Evolutionary conservation across 2,113 vertebrate genomes (phyloP).

Genomic region (Monopterus albus): DNA sequence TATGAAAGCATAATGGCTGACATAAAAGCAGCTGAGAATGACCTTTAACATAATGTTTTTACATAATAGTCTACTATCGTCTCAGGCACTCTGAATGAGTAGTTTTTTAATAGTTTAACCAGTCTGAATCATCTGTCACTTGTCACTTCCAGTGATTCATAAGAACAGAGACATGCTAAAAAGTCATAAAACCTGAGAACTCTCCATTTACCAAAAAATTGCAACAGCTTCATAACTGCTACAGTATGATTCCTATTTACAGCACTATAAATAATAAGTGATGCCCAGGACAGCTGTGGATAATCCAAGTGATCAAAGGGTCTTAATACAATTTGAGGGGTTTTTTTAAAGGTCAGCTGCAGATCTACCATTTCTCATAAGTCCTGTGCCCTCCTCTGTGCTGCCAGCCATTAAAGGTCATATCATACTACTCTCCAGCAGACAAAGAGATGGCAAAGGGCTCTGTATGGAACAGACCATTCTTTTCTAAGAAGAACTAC

Average conservation of each 20-base stretch:
- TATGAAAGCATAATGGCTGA: constrained; percentile 42
- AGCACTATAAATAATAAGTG: too few relatives aligned
- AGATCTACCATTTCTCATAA: constrained; percentile 76
- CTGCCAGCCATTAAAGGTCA: constrained; percentile 77
- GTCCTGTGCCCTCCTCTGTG: constrained; percentile 63
- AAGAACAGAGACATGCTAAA: not conserved
- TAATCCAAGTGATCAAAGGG: constrained; percentile 76
- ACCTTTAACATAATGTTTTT: constrained; percentile 55
- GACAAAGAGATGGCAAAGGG: constrained; percentile 65
- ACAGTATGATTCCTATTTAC: too few relatives aligned
- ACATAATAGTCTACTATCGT: constrained; percentile 56
- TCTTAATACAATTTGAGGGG: constrained; percentile 75
- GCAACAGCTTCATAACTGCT: not conserved
- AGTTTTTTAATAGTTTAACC: constrained; percentile 23
- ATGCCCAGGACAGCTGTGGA: constrained; percentile 63
- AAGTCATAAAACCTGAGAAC: constrained; percentile 15
- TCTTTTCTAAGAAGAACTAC: constrained; percentile 65
- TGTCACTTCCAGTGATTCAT: constrained; percentile 8
- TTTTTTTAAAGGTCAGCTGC: constrained; percentile 78
- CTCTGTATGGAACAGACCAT: constrained; percentile 47
- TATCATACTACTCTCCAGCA: constrained; percentile 62
- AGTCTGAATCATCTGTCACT: constrained; percentile 22
- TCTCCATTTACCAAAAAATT: constrained; percentile 3
- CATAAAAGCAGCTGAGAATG: constrained; percentile 23
- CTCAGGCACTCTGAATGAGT: constrained; percentile 38